A percentile compares a stretch with the other conserved stretches of the same genome.
Evolutionary conservation across 2,888 invertebrate genomes (phyloP).

Genomic region (Sphaeridia pumilis): DNA sequence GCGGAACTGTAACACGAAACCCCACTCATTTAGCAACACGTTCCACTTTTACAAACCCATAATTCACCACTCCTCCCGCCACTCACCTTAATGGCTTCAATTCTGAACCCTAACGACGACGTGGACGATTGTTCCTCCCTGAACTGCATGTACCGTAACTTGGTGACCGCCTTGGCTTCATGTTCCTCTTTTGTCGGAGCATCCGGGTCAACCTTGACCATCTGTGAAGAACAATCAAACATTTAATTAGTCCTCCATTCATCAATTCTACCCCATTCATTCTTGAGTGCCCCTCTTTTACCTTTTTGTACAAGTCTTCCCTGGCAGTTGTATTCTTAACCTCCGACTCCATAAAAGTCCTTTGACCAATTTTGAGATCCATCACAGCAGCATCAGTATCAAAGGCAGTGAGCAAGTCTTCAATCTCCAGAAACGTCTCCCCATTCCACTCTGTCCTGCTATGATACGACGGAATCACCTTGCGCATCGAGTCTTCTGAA

Average conservation of each 20-base stretch:
- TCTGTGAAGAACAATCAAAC: constrained; percentile 41
- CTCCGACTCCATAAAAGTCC: constrained; percentile 91
- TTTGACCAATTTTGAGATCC: constrained; percentile 94
- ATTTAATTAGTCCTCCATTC: neutral
- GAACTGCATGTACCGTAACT: constrained; percentile 93
- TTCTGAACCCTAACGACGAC: constrained; percentile 82
- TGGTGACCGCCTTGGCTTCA: constrained; percentile 71
- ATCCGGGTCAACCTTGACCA: constrained; percentile 76
- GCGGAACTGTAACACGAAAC: constrained; percentile 9
- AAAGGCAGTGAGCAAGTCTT: constrained; percentile 54
- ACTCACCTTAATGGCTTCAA: constrained; percentile 77
- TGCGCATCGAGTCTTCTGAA: constrained; percentile 14
- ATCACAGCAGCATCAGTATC: constrained; percentile 50
- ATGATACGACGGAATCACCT: constrained; percentile 67
- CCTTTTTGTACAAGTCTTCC: constrained; percentile 78
- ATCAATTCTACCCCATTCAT: neutral
- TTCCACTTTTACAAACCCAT: too few relatives aligned
- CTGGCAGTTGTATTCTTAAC: constrained; percentile 76
- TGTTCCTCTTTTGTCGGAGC: constrained; percentile 80
- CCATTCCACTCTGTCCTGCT: constrained; percentile 66
- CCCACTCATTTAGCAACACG: too few relatives aligned
- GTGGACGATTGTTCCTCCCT: constrained; percentile 87
- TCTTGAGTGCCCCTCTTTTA: constrained; percentile 30
- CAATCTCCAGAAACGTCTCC: constrained; percentile 83
- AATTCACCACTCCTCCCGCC: neutral